Conservation (phyloP, 2,888 invertebrate species). For the Phortica magna region DNA sequence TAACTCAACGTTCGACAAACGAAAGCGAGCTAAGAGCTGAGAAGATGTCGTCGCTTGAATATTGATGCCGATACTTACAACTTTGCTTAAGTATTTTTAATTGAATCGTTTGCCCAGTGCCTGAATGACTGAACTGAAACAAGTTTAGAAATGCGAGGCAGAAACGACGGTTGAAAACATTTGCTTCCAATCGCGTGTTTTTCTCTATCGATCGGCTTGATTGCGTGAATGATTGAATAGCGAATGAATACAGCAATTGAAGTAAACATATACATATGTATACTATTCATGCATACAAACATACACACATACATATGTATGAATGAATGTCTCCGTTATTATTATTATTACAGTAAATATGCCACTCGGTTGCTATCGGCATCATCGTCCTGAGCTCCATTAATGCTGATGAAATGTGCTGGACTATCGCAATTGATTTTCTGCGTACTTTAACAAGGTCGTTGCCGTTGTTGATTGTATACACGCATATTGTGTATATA, state of each 20-base stretch:
- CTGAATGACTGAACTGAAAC: too few relatives aligned
- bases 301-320: not conserved
- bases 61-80: not conserved
- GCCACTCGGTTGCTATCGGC: not conserved
- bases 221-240: not conserved
- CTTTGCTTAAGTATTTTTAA: not conserved
- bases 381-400: constrained; percentile 1
- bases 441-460: constrained; percentile 10
- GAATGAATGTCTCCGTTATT: not conserved
- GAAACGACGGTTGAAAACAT: too few relatives aligned
- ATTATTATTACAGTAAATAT: constrained; percentile 15
- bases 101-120: not conserved
- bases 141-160: too few relatives aligned
- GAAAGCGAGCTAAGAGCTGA: not conserved
- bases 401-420: constrained; percentile 17
- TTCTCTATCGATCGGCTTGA: not conserved
- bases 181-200: too few relatives aligned
- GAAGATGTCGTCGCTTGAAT: not conserved
- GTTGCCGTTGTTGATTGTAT: too few relatives aligned
- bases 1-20: not conserved
- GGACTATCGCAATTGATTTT: constrained; percentile 16
- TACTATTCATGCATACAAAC: not conserved
- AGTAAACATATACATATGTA: not conserved
- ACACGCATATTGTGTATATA: too few relatives aligned
- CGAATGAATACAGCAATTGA: not conserved